A percentile compares a stretch with the other conserved stretches of the same genome.
Evolutionary conservation across 2,888 invertebrate species (phyloP).

Genomic region (Euzetes globulus): DNA sequence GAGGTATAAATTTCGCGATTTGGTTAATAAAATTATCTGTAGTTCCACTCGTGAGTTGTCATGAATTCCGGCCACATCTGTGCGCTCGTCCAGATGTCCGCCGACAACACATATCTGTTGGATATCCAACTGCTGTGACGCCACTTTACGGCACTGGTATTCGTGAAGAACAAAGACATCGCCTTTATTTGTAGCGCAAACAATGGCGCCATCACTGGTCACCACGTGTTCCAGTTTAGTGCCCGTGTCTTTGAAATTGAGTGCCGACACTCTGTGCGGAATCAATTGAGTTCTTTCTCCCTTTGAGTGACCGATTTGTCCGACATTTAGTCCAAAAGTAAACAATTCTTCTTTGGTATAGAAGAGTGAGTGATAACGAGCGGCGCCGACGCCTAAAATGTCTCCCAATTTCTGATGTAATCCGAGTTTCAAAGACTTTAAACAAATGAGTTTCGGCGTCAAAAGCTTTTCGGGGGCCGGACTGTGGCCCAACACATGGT

Average conservation of each 20-base stretch:
- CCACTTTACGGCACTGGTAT: slow-evolving; percentile 62
- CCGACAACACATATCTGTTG: slow-evolving; percentile 52
- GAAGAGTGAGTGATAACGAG: slow-evolving; percentile 62
- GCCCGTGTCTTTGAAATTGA: slow-evolving; percentile 49
- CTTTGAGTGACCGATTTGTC: slow-evolving; percentile 64
- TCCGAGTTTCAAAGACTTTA: slow-evolving; percentile 44
- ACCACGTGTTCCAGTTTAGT: slow-evolving; percentile 52
- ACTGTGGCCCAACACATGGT: slow-evolving; percentile 58
- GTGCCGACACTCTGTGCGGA: slow-evolving; percentile 46
- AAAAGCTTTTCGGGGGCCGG: slow-evolving; percentile 52
- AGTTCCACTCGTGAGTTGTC: slow-evolving; percentile 53
- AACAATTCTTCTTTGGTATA: slow-evolving; percentile 55
- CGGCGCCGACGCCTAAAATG: slow-evolving; percentile 57
- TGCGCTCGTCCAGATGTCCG: slow-evolving; percentile 52
- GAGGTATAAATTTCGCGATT: slow-evolving; percentile 58
- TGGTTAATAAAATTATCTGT: slow-evolving; percentile 57
- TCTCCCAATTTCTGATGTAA: background rate
- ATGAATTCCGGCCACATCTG: slow-evolving; percentile 48
- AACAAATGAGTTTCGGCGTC: slow-evolving; percentile 48
- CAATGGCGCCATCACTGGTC: slow-evolving; percentile 62
- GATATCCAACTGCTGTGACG: slow-evolving; percentile 52
- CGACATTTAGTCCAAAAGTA: slow-evolving; percentile 73
- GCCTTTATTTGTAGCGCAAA: slow-evolving; percentile 58
- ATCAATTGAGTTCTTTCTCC: slow-evolving; percentile 46
- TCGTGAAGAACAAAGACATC: slow-evolving; percentile 64